Conservation (phyloP, 2,888 invertebrate species). For the Scelioninae gen. 1 region DNA sequence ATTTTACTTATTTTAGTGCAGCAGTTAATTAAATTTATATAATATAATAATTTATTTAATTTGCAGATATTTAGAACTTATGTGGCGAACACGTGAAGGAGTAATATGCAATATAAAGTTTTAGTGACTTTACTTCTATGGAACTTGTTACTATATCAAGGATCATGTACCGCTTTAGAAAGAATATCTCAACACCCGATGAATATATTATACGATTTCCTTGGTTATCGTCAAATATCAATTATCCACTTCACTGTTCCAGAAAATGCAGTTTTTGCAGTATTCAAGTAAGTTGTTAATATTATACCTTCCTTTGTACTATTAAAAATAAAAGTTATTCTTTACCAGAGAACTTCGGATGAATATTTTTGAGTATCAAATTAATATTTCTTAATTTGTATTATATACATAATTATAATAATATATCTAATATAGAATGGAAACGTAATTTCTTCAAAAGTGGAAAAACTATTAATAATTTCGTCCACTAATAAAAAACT, state of each 20-base stretch:
- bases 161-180: slow-evolving; percentile 75
- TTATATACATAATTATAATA: too few species aligned
- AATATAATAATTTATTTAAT: slow-evolving; percentile 33
- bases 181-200: slow-evolving; percentile 84
- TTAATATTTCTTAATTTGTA: too few species aligned
- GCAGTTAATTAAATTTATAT: too few species aligned
- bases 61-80: slow-evolving; percentile 69
- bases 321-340: slow-evolving; percentile 1
- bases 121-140: slow-evolving; percentile 75
- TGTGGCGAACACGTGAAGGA: slow-evolving; percentile 72
- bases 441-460: too few species aligned
- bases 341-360: too few species aligned
- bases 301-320: background rate
- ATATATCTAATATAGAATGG: too few species aligned
- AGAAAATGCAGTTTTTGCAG: slow-evolving; percentile 84
- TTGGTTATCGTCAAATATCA: slow-evolving; percentile 87
- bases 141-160: slow-evolving; percentile 73
- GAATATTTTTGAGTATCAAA: too few species aligned
- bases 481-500: too few species aligned
- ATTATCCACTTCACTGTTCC: slow-evolving; percentile 87
- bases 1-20: too few species aligned
- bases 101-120: slow-evolving; percentile 76
- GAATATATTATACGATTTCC: slow-evolving; percentile 85
- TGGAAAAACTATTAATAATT: too few species aligned
- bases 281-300: slow-evolving; percentile 80